These are phyloP conservation scores for Lipophrys pholis DNA, from an alignment of 2,113 vertebrate species.

Conservation along the genomic window DNA sequence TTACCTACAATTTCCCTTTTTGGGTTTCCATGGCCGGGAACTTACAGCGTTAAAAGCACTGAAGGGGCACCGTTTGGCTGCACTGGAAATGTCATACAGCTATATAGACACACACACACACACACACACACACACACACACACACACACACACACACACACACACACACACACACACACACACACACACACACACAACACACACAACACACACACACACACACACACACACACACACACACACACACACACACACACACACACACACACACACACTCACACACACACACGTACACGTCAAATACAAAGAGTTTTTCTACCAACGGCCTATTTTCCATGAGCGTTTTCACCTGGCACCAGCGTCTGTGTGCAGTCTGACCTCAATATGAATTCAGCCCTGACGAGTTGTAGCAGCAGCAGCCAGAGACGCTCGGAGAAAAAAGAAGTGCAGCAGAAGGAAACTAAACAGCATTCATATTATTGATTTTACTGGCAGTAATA, in stretches of 20 bases:
- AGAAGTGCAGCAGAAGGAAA: conserved; percentile 24
- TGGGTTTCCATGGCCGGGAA: conserved; percentile 6
- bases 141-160: neutral
- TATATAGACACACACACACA: neutral
- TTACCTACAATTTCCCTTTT: conserved; percentile 53
- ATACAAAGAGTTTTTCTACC: conserved; percentile 21
- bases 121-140: neutral
- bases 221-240: neutral
- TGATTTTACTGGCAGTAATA: conserved; percentile 5
- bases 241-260: neutral
- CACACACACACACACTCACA: neutral
- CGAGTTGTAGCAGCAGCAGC: conserved; percentile 28
- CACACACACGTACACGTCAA: too few relatives aligned
- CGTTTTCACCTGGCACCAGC: conserved; percentile 43
- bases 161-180: neutral
- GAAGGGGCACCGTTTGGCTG: conserved; percentile 30
- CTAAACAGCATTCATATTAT: conserved; percentile 1
- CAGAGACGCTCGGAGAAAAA: conserved; percentile 19
- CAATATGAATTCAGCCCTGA: conserved; percentile 39
- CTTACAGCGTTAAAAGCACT: conserved; percentile 11
- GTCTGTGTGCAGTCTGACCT: conserved; percentile 37
- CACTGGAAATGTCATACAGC: conserved; percentile 36
- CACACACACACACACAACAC: neutral
- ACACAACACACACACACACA: neutral
- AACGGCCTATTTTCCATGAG: conserved; percentile 63